phyloP scores from a whole-genome alignment of 2,888 invertebrate genomes.

The Plagodis pulveraria region DNA sequence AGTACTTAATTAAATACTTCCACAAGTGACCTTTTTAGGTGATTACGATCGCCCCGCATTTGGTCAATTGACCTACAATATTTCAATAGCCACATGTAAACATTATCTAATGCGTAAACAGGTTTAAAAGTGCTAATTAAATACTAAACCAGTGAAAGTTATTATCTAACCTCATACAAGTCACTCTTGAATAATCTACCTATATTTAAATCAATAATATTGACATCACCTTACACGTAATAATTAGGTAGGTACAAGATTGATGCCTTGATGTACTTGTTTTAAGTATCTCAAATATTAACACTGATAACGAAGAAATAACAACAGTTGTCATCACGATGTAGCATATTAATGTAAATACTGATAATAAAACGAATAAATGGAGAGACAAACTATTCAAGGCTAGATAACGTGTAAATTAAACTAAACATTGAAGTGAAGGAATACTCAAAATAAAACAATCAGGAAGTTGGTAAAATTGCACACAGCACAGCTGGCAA shows the following conservation, averaged over 20 bases:
- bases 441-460: constrained; percentile 9
- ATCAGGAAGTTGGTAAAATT: constrained; percentile 26
- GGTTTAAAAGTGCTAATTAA: constrained; percentile 27
- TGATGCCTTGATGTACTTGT: constrained; percentile 37
- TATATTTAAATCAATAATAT: constrained; percentile 10
- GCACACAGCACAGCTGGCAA: constrained; percentile 41
- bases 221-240: constrained; percentile 8
- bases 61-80: constrained; percentile 1
- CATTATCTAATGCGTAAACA: constrained; percentile 21
- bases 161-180: constrained; percentile 28
- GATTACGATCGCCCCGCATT: too few species aligned
- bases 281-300: constrained; percentile 14
- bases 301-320: not conserved
- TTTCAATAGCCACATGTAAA: constrained; percentile 6
- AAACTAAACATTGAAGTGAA: constrained; percentile 2
- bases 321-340: not conserved
- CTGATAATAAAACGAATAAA: not conserved
- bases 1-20: too few species aligned
- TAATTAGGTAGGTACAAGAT: constrained; percentile 11
- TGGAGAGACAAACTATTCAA: not conserved
- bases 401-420: not conserved
- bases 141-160: constrained; percentile 32
- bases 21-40: not conserved
- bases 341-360: not conserved
- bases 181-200: constrained; percentile 12